Base-by-base conservation (phyloP, 2,113 vertebrate genomes). In the Pleuronectes platessa region DNA sequence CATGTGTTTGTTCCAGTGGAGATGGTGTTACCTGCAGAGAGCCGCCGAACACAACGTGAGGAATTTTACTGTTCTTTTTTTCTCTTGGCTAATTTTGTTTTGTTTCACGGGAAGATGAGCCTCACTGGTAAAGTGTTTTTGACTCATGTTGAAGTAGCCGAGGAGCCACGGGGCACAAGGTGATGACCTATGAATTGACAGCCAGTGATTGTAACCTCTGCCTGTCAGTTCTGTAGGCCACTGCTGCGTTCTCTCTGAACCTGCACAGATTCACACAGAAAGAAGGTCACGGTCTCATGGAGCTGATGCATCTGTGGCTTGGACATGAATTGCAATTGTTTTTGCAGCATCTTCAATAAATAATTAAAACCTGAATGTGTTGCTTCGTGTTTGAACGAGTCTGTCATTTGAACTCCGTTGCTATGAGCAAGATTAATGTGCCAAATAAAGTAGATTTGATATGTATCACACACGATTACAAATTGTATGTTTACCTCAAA, bases 171-270 rank as follows among this genome's bases (percentile, higher is more conserved):
- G 93, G 90, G 15, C 71, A 83, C 91, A 84, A 92, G 93, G 90
- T 85, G 87, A 95, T 95, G 94, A 95, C 94, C 94, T 95, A 95
- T 95, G 94, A 95, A 95, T 94, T 95, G 94, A 95, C 94, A 95
- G 94, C 94, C 94, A 94, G 92, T 93, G 74, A 82, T 81, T 86
- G 68, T 49, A 82, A 61, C 64, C 35, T 80, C 93, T 94, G 94
- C 93, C 94, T 95, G 94, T 95, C 94, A 95, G 93, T 95, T 95
- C 91, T 94, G 93, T 95, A 95, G 94, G 94, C 93, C 94, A 95
- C 93, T 94, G 93, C 87, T 60, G 87, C 76, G 92, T 92, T 79
- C 90, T 90, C 71, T 7, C 74, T 84, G 24, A 82, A 64, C 88
- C 14, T 14, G 23, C 2, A 11, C 76, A 76, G 14, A 54, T 31